phyloP scores from a whole-genome alignment of 2,797 vertebrate species.

The Arrhamphus sclerolepis region DNA sequence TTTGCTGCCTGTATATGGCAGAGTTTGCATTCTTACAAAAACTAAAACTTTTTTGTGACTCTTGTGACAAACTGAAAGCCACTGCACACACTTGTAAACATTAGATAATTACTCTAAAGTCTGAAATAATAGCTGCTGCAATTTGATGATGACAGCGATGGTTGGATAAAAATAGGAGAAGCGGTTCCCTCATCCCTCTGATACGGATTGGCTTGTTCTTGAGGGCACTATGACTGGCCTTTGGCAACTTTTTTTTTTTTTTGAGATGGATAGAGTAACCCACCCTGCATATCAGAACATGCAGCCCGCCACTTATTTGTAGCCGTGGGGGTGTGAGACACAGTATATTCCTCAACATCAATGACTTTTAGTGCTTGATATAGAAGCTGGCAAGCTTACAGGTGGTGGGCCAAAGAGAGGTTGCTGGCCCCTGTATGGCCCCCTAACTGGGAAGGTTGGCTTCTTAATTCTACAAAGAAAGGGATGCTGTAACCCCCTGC shows the following conservation, averaged over 20 bases:
- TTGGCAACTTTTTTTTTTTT: constrained; percentile 59
- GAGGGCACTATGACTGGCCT: constrained; percentile 67
- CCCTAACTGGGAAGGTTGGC: constrained; percentile 50
- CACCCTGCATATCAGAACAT: constrained; percentile 75
- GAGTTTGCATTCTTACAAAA: no score
- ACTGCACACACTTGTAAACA: constrained; percentile 62
- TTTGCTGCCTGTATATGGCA: no score
- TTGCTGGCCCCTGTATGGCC: constrained; percentile 41
- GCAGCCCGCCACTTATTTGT: constrained; percentile 79
- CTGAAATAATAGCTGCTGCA: constrained; percentile 74
- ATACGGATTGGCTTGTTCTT: constrained; percentile 65
- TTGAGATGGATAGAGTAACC: constrained; percentile 79
- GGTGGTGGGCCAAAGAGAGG: constrained; percentile 55
- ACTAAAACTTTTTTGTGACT: not conserved
- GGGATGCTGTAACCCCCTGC: constrained; percentile 42
- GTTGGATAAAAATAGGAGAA: constrained; percentile 74
- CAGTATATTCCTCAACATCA: constrained; percentile 80
- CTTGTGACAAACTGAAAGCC: constrained; percentile 39
- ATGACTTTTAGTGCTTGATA: constrained; percentile 80
- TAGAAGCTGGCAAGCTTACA: constrained; percentile 76
- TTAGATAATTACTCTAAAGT: constrained; percentile 79
- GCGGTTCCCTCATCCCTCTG: constrained; percentile 68
- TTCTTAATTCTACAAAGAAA: constrained; percentile 36
- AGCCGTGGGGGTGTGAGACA: constrained; percentile 80
- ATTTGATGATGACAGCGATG: constrained; percentile 72